Conservation (phyloP, 1,140 invertebrate species). For the Drosophila tropicalis region DNA sequence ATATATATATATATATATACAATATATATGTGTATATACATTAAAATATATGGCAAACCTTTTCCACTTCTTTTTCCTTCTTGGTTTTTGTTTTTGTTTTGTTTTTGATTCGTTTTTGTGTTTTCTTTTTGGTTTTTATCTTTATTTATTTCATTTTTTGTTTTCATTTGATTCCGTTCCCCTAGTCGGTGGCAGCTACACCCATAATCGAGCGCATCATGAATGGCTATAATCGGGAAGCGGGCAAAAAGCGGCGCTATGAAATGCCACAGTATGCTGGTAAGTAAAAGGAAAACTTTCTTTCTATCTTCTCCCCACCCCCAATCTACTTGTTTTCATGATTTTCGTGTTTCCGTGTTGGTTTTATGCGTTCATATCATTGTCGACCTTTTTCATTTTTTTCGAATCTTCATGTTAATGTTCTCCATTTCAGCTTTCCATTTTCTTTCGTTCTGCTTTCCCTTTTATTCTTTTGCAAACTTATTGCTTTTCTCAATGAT, state of each 20-base stretch:
- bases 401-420: no score
- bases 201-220: constrained; percentile 61
- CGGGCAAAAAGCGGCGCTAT: constrained; percentile 78
- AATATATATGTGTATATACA: background rate
- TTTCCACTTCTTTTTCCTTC: no score
- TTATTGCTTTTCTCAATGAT: no score
- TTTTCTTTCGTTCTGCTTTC: no score
- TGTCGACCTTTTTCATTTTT: no score
- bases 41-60: background rate
- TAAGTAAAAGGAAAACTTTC: constrained; percentile 47
- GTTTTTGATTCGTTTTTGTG: background rate
- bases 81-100: no score
- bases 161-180: background rate
- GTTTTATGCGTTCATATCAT: no score
- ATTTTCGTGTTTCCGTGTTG: no score
- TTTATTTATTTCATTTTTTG: constrained; percentile 6
- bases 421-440: no score
- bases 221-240: constrained; percentile 81
- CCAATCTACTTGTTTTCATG: no score
- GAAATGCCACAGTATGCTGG: constrained; percentile 80
- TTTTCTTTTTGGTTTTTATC: constrained; percentile 2
- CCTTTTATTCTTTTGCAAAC: no score
- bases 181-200: constrained; percentile 44
- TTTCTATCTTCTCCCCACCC: background rate
- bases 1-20: background rate